Conservation (phyloP, 2,113 vertebrate genomes). For the Ciconia stormi region DNA sequence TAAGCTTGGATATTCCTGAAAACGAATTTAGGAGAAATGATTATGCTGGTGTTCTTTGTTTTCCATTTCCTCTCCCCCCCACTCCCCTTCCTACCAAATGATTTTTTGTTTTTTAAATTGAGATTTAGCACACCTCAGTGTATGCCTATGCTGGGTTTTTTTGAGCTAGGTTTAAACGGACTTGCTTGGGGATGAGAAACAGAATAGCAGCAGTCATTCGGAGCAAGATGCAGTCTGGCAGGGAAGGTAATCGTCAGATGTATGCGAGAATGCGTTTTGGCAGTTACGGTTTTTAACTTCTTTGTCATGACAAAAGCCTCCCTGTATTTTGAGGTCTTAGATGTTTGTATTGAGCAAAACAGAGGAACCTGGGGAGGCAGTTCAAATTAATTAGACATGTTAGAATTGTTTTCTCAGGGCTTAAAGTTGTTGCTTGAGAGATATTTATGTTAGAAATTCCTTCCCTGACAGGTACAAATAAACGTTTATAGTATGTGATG, state of each 20-base stretch:
- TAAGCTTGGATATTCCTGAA: not conserved
- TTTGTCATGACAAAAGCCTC: not conserved
- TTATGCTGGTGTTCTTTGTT: not conserved
- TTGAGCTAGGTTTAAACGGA: not conserved
- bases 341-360: slow-evolving; percentile 4
- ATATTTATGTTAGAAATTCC: slow-evolving; percentile 58
- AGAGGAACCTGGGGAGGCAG: not conserved
- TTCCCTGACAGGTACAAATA: slow-evolving; percentile 63
- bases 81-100: not conserved
- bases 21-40: not conserved
- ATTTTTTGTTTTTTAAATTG: not conserved
- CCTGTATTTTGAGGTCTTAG: not conserved
- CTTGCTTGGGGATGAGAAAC: not conserved
- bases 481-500: slow-evolving; percentile 7
- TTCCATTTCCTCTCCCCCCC: not conserved
- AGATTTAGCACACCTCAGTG: not conserved
- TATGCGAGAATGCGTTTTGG: not conserved
- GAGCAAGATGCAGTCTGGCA: not conserved
- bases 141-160: not conserved
- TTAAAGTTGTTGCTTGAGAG: slow-evolving; percentile 1
- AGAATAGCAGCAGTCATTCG: not conserved
- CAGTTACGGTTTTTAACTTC: not conserved
- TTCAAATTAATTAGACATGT: slow-evolving; percentile 33
- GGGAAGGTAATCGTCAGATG: not conserved
- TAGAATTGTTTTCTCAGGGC: slow-evolving; percentile 35